Evolutionary conservation across 2,797 vertebrate species (phyloP).

Genomic region (Loriculus beryllinus): DNA sequence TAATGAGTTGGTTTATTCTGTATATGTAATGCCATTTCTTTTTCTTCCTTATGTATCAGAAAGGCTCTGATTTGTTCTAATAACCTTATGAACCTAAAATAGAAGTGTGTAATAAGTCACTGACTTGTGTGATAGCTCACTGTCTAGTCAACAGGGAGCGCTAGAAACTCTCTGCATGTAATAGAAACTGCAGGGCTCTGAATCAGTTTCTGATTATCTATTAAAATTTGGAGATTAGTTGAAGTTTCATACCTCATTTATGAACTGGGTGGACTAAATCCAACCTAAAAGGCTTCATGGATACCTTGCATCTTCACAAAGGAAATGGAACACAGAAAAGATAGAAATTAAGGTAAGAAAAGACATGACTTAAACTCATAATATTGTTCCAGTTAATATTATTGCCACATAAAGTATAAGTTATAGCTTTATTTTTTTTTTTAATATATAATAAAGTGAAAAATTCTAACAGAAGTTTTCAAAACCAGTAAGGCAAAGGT

Average conservation of each 20-base stretch:
- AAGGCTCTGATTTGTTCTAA: background rate
- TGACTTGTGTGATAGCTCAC: rapidly evolving
- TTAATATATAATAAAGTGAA: background rate
- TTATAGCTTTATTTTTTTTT: background rate
- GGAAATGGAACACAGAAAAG: background rate
- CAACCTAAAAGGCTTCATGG: background rate
- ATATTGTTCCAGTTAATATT: background rate
- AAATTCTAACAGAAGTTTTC: background rate
- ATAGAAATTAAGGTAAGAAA: background rate
- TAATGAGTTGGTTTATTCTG: conserved; percentile 31
- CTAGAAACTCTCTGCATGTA: background rate
- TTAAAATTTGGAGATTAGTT: background rate
- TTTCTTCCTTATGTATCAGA: background rate
- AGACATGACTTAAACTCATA: background rate
- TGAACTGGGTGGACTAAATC: background rate
- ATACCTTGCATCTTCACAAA: background rate
- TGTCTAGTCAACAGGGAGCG: background rate
- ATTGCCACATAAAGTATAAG: background rate
- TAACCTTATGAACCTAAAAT: background rate
- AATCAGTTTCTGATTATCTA: background rate
- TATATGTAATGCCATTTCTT: background rate
- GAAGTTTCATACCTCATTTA: background rate
- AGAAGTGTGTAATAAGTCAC: background rate
- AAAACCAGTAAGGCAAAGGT: background rate
- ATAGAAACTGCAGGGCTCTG: background rate